phyloP scores from a whole-genome alignment of 2,113 vertebrate genomes.

The Poecile atricapillus region DNA sequence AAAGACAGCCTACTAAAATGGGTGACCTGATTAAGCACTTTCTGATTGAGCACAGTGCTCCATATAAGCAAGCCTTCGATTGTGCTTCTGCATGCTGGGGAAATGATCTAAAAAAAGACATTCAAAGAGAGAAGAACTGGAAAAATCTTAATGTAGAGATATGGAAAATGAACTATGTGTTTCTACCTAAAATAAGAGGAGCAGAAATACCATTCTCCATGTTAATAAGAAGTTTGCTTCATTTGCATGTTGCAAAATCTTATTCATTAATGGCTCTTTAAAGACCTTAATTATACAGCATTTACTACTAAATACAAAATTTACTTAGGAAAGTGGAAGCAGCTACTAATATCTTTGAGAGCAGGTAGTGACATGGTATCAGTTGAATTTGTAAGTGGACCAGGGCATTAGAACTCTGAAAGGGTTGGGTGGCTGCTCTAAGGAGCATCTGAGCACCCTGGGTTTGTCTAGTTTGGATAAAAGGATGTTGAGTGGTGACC shows the following conservation, averaged over 20 bases:
- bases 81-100: neutral
- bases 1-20: neutral
- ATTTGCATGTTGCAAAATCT: neutral
- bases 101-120: neutral
- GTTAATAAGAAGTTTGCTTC: neutral
- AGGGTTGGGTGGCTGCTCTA: neutral
- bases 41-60: neutral
- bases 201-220: neutral
- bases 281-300: neutral
- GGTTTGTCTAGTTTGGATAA: neutral
- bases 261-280: neutral
- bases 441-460: neutral
- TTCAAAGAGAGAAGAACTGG: neutral
- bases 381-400: neutral
- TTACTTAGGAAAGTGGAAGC: neutral
- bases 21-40: neutral
- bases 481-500: neutral
- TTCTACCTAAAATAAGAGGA: neutral
- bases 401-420: neutral
- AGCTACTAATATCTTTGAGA: neutral
- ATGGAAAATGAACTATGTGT: neutral
- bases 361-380: neutral
- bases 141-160: neutral
- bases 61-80: neutral
- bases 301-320: neutral